phyloP scores from a whole-genome alignment of 2,113 vertebrate genomes.

The Cinclus mexicanus region DNA sequence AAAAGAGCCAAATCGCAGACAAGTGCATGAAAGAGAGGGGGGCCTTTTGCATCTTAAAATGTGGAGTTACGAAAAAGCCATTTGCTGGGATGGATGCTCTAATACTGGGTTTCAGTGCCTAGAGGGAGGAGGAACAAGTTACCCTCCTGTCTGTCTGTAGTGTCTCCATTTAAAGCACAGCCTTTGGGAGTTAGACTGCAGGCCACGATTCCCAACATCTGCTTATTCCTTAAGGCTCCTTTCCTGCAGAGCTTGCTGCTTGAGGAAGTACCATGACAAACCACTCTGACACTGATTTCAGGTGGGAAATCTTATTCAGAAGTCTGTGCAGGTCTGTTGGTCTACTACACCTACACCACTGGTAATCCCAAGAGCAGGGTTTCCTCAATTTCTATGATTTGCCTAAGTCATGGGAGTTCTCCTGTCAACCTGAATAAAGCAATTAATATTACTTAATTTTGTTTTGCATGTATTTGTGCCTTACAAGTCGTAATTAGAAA shows the following conservation, averaged over 20 bases:
- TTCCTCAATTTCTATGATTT: background rate
- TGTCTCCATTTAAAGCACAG: background rate
- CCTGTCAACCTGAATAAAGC: background rate
- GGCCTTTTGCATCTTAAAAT: background rate
- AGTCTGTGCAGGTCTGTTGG: background rate
- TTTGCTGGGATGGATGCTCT: background rate
- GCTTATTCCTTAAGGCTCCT: background rate
- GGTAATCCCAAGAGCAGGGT: rapidly evolving
- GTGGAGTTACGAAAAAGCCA: background rate
- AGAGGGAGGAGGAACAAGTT: background rate
- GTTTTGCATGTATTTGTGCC: background rate
- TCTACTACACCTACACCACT: background rate
- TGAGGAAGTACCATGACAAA: rapidly evolving
- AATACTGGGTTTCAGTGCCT: background rate
- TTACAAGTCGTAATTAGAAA: background rate
- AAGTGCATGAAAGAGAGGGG: background rate
- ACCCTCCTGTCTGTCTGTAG: background rate
- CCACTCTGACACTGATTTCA: background rate
- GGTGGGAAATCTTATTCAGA: background rate
- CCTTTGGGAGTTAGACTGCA: background rate
- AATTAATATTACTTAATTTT: background rate
- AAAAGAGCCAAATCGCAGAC: background rate
- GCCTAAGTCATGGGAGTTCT: background rate
- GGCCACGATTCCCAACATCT: background rate
- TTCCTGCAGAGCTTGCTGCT: background rate